phyloP scores from a whole-genome alignment of 2,888 invertebrate species.

The Tipula vernalis region DNA sequence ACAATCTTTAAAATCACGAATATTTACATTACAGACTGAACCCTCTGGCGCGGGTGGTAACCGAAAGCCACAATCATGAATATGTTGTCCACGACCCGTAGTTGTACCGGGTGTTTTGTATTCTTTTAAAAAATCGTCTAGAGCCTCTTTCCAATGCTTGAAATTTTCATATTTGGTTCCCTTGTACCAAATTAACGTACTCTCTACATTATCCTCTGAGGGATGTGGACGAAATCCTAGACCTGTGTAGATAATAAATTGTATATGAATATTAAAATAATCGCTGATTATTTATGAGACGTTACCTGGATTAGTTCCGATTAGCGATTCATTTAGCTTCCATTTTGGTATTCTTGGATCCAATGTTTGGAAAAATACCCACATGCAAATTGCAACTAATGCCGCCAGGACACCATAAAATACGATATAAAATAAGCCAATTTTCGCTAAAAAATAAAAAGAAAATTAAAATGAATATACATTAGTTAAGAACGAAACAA shows the following conservation, averaged over 20 bases:
- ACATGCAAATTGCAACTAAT: constrained; percentile 87
- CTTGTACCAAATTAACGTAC: constrained; percentile 91
- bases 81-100: constrained; percentile 61
- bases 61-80: constrained; percentile 61
- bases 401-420: constrained; percentile 88
- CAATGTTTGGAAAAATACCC: constrained; percentile 84
- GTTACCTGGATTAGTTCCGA: constrained; percentile 81
- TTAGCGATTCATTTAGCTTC: constrained; percentile 73
- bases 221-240: constrained; percentile 92
- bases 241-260: constrained; percentile 31
- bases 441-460: constrained; percentile 60
- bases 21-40: constrained; percentile 79
- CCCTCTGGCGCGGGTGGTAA: constrained; percentile 50
- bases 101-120: constrained; percentile 61
- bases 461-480: not conserved
- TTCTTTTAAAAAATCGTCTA: constrained; percentile 61
- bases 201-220: constrained; percentile 71
- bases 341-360: constrained; percentile 84
- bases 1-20: constrained; percentile 68
- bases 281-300: not conserved
- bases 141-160: constrained; percentile 62
- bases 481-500: not conserved
- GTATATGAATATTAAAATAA: not conserved
- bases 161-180: constrained; percentile 66
- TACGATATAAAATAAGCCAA: constrained; percentile 85